Conservation (phyloP, 2,888 invertebrate species). For the Sinopyrophorus schimmeli region DNA sequence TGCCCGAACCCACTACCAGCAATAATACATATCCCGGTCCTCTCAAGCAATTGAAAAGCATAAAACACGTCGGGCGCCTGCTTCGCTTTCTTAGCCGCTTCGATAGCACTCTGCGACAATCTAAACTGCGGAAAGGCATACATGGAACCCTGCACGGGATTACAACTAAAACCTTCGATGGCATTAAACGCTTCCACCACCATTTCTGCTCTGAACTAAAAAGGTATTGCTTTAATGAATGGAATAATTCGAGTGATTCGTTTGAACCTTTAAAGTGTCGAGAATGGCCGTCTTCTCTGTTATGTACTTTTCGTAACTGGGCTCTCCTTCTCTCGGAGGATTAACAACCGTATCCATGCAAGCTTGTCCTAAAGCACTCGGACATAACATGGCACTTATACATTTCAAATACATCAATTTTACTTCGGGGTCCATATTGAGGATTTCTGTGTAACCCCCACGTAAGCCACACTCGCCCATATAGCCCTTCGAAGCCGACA, state of each 20-base stretch:
- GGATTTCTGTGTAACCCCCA: constrained; percentile 68
- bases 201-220: constrained; percentile 70
- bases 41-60: constrained; percentile 87
- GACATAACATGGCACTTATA: constrained; percentile 73
- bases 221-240: not conserved
- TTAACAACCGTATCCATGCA: constrained; percentile 73
- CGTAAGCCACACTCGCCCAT: constrained; percentile 70
- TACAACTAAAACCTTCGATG: constrained; percentile 87
- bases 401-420: constrained; percentile 66
- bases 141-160: constrained; percentile 91
- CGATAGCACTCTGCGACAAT: constrained; percentile 81
- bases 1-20: constrained; percentile 98
- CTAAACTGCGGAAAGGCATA: constrained; percentile 92
- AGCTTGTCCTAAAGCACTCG: constrained; percentile 70
- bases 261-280: constrained; percentile 30
- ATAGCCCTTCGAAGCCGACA: constrained; percentile 73
- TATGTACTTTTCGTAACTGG: constrained; percentile 67
- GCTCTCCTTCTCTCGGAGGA: constrained; percentile 70
- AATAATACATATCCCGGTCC: constrained; percentile 88
- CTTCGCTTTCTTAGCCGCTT: constrained; percentile 74
- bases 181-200: constrained; percentile 86
- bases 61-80: constrained; percentile 88
- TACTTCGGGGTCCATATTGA: constrained; percentile 70
- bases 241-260: not conserved
- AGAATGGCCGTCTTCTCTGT: constrained; percentile 65